Evolutionary conservation across 2,888 invertebrate genomes (phyloP).

Genomic region (Myopa testacea): DNA sequence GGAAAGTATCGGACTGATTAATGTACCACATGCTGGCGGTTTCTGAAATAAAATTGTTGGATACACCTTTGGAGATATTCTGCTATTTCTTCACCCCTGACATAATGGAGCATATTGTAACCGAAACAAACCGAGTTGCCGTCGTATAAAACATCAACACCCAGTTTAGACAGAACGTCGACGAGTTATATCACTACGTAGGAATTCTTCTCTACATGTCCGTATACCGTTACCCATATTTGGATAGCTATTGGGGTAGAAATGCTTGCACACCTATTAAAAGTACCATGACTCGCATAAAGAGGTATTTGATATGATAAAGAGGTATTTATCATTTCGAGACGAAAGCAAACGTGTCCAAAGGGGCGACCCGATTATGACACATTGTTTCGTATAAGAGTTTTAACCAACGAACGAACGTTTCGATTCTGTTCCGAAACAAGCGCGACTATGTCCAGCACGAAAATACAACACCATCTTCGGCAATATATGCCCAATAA

Average conservation of each 20-base stretch:
- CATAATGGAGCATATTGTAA: slow-evolving; percentile 26
- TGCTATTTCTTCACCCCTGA: slow-evolving; percentile 32
- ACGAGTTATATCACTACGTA: slow-evolving; percentile 37
- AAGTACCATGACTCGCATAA: no score
- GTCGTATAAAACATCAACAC: slow-evolving; percentile 25
- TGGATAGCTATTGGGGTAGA: slow-evolving; percentile 37
- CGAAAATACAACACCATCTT: no score
- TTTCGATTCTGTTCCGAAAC: no score
- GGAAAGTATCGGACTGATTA: neutral
- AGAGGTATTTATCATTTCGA: no score
- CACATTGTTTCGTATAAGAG: no score
- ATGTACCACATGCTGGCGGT: neutral
- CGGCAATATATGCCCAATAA: slow-evolving; percentile 20
- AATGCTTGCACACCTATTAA: no score
- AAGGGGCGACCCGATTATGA: no score
- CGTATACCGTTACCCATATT: slow-evolving; percentile 43
- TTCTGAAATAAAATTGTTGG: slow-evolving; percentile 6
- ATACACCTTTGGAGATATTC: slow-evolving; percentile 17
- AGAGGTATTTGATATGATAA: no score
- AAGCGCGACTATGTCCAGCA: no score
- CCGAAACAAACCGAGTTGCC: slow-evolving; percentile 19
- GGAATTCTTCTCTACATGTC: slow-evolving; percentile 43
- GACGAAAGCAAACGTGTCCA: no score
- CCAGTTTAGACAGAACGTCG: slow-evolving; percentile 6
- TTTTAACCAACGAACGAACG: no score